A percentile compares a stretch with the other conserved stretches of the same genome.
Conservation (phyloP, 2,797 vertebrate genomes). For the Otolemur crassicaudatus region DNA sequence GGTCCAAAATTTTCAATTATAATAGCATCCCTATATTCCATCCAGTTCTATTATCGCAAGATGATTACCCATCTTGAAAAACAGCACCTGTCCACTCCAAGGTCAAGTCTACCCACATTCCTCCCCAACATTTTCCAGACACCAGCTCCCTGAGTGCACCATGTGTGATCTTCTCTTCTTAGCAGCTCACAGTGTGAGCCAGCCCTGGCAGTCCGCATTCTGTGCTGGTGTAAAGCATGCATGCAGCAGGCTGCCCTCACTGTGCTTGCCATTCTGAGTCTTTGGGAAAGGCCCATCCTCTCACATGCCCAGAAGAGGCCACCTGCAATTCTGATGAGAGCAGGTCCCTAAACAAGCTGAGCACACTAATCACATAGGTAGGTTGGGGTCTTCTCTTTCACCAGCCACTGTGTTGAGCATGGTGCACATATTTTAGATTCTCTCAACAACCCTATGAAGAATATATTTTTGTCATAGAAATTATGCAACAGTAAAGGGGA, state of each 20-base stretch:
- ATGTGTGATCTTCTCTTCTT: not conserved
- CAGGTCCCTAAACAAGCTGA: not conserved
- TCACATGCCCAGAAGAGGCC: too few species aligned
- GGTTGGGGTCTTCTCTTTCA: not conserved
- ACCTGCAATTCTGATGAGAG: too few species aligned
- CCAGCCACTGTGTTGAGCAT: not conserved
- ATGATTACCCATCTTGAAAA: not conserved
- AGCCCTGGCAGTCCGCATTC: not conserved
- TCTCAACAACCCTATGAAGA: not conserved
- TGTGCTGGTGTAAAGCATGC: too few species aligned
- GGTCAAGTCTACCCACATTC: not conserved
- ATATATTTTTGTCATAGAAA: not conserved
- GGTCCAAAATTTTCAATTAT: not conserved
- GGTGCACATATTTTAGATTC: not conserved
- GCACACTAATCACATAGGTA: not conserved
- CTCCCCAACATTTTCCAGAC: not conserved
- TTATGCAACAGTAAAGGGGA: not conserved
- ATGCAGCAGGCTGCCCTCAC: accelerated
- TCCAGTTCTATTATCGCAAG: not conserved
- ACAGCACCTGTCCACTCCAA: not conserved
- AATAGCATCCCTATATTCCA: not conserved
- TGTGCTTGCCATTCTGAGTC: not conserved
- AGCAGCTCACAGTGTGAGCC: not conserved
- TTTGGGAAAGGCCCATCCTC: not conserved
- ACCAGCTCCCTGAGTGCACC: not conserved